Evolutionary conservation across 2,888 invertebrate species (phyloP), one percentile per base, ranked within the genome.

Genomic region (Trissonchulus sp.): DNA sequence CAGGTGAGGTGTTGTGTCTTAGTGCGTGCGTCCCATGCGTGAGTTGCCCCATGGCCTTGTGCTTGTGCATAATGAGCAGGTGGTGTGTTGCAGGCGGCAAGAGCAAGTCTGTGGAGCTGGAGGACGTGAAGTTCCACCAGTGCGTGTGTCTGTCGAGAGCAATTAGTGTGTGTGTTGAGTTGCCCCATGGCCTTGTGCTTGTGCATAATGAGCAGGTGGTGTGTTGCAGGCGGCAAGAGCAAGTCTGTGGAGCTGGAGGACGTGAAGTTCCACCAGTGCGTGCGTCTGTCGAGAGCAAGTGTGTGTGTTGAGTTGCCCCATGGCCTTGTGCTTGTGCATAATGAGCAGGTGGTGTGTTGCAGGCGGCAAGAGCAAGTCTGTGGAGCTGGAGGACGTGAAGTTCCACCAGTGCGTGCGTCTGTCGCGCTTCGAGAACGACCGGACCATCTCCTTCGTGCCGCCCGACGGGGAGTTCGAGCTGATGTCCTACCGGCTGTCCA

Each of bases 391-490:
- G 86, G 98, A 98, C 87, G 96, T 97, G 0, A 99, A 99, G 84
- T 98, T 98, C 84, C 98, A 99, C 85, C 98, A 98, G 84, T 99
- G 98, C 85, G 98, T 99, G 0, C 89, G 98, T 79, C 86, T 99
- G 78, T 97, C 97, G 0, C 89, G 98, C 78, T 98, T 98, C 86
- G 98, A 99, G 85, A 97, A 97, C 85, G 98, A 99, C 85, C 89
- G 98, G 75, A 99, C 98, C 0, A 97, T 97, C 81, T 96, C 94
- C 0, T 98, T 99, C 85, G 96, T 99, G 83, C 98, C 98, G 75
- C 98, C 98, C 0, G 98, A 98, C 88, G 98, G 98, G 30, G 98
- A 98, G 85, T 98, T 99, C 87, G 98, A 99, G 85, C 87, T 99
- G 76, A 99, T 99, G 97, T 96, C 96, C 0, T 98, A 98, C 85